Percentiles rank a stretch among this genome's conserved stretches.
Conservation (phyloP, 2,113 vertebrate species). For the Stomatorhinus ivindoensis region DNA sequence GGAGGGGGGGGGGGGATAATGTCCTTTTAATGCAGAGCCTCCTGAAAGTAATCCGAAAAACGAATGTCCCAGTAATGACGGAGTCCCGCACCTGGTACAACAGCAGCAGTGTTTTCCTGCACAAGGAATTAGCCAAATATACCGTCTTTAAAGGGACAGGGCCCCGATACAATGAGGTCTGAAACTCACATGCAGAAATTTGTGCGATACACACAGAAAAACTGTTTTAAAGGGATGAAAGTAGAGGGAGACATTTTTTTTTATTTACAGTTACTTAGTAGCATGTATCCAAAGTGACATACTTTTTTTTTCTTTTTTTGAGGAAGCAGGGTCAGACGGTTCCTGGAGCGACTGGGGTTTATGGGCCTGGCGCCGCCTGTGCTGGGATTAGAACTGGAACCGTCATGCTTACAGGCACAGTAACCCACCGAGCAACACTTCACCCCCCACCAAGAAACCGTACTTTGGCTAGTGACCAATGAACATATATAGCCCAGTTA, state of each 20-base stretch:
- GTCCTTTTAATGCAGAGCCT: constrained; percentile 51
- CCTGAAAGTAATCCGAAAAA: constrained; percentile 61
- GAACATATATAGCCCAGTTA: not conserved
- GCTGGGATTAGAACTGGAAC: not conserved
- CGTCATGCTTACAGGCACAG: not conserved
- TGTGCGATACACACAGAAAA: not conserved
- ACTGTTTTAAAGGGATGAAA: not conserved
- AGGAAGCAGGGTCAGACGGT: not conserved
- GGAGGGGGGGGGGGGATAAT: constrained; percentile 41
- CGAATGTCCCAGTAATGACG: constrained; percentile 65
- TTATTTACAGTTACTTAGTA: not conserved
- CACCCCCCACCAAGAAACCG: not conserved
- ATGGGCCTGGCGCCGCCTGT: not conserved
- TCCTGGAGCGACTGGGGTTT: not conserved
- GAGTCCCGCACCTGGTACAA: constrained; percentile 62
- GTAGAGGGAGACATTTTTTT: not conserved
- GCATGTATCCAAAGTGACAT: not conserved
- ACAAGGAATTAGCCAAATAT: constrained; percentile 64
- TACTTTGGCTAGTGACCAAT: not conserved
- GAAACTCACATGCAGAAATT: not conserved
- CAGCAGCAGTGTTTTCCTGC: constrained; percentile 48
- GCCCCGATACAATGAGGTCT: constrained; percentile 4
- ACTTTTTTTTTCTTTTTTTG: not conserved
- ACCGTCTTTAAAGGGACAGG: constrained; percentile 54
- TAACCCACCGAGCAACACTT: not conserved